phyloP scores from a whole-genome alignment of 23 tunicate genomes.

The Halocynthia roretzi region DNA sequence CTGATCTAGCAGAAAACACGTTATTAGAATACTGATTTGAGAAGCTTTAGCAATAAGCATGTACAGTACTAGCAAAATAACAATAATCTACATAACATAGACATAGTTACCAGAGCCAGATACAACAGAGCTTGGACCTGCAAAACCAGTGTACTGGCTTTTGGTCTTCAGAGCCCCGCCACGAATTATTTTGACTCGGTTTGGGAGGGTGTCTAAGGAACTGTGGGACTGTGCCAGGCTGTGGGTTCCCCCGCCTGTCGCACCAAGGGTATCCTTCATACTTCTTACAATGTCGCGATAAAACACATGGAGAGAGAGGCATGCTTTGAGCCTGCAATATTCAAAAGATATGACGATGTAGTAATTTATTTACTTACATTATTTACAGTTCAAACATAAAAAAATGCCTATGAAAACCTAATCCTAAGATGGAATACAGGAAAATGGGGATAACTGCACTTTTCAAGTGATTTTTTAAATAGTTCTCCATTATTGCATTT shows the following conservation, averaged over 20 bases:
- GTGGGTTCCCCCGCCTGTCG: constrained; percentile 42
- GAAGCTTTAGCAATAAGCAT: too few relatives aligned
- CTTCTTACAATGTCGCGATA: constrained; percentile 55
- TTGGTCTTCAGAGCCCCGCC: constrained; percentile 27
- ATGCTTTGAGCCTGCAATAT: constrained; percentile 49
- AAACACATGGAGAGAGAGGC: constrained; percentile 62
- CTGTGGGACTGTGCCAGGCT: constrained; percentile 73
- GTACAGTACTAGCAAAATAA: too few relatives aligned
- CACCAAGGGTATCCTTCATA: constrained; percentile 55
- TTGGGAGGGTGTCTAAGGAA: constrained; percentile 45
- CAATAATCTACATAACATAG: too few relatives aligned
- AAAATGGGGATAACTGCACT: too few relatives aligned
- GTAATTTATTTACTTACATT: too few relatives aligned
- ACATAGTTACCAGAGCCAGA: constrained; percentile 58
- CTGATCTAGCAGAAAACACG: too few relatives aligned
- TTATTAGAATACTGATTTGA: too few relatives aligned
- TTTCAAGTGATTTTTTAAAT: too few relatives aligned
- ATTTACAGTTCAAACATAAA: too few relatives aligned
- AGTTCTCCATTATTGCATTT: neutral
- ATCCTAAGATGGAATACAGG: neutral
- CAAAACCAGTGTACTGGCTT: constrained; percentile 5
- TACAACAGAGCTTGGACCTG: constrained; percentile 67
- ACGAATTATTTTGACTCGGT: constrained; percentile 14
- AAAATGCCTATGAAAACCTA: neutral
- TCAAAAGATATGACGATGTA: neutral